Conservation (phyloP, 2,797 vertebrate species). For the Halcyon leucocephala region DNA sequence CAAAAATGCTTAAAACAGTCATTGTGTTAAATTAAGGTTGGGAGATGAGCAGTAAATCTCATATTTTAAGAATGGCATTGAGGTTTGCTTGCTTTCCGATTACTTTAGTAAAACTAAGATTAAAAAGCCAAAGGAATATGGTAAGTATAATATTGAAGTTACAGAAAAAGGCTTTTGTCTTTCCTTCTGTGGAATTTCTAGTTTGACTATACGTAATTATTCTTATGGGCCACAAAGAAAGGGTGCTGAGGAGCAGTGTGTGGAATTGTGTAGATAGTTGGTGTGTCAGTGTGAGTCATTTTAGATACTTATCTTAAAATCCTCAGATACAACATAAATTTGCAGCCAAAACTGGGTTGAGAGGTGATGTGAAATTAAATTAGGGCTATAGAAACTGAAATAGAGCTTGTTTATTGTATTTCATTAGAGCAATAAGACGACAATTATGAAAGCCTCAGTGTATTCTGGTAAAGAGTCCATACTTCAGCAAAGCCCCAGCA, state of each 20-base stretch:
- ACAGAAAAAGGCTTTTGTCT: not conserved
- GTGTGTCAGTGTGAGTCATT: not conserved
- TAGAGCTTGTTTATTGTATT: not conserved
- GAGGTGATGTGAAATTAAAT: not conserved
- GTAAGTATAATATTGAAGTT: slow-evolving; percentile 15
- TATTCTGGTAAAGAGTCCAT: not conserved
- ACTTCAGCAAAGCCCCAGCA: not conserved
- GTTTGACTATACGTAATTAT: not conserved
- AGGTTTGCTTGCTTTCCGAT: not conserved
- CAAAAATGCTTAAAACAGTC: not conserved
- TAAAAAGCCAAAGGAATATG: not conserved
- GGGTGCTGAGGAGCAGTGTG: not conserved
- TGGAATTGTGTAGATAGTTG: not conserved
- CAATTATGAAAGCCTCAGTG: not conserved
- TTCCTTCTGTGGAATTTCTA: not conserved
- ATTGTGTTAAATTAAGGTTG: not conserved
- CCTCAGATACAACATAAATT: not conserved
- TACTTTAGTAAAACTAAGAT: slow-evolving; percentile 2
- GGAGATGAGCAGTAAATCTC: not conserved
- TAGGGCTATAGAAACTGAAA: not conserved
- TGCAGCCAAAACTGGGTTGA: not conserved
- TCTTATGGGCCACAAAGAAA: not conserved
- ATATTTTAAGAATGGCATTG: not conserved
- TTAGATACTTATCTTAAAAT: not conserved
- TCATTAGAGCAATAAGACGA: not conserved